Base-by-base conservation (phyloP, 1,140 invertebrate species). In the Bactericera cockerelli region DNA sequence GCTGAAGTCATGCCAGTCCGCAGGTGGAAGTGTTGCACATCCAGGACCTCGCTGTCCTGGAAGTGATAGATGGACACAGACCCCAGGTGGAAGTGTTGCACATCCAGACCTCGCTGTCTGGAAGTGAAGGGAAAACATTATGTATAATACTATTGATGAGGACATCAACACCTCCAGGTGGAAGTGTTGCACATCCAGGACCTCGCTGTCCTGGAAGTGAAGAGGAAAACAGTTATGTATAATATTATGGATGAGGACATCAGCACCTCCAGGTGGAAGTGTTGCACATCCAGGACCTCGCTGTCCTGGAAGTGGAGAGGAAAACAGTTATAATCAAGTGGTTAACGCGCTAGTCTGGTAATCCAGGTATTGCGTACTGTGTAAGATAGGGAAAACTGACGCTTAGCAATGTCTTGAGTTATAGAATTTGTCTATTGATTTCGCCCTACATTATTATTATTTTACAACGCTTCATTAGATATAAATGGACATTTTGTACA, bases 1-100 rank as follows among this genome's bases (percentile, higher is more conserved):
- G 59, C 77, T 78, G 61, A 81, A 80, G 72, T 83, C 81, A 1
- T 80, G 80, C 81, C 81, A 83, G 55, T 80, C 75, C 79, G 75
- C 61, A 80, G 82, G 63, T 80, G 80, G 55, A 81, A 73, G 68
- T 83, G 81, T 11, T 70, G 74, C 10, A 83, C 72, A 36, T 66
- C 75, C 61, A 73, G 70, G 61, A 76, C 76, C 11, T 71, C 64
- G 25, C 72, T 70, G 26, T 75, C 76, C 74, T 79, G 64, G 55
- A 71, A 72, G 60, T 66, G 68, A 21, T n/a, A 57, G 61, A 64
- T 28, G 13, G 38, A 59, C 42, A 53, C 54, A 83, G 55, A 79
- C 75, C 79, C 75, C 61, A 80, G 82, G 63, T 80, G 80, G 55
- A 81, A 73, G 68, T 83, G 81, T 11, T 70, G 74, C 10, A 83